Evolutionary conservation across 92 coral and sea anemone species (phyloP), one percentile per base, ranked within the genome.

Genomic region (Scolanthus callimorphus): DNA sequence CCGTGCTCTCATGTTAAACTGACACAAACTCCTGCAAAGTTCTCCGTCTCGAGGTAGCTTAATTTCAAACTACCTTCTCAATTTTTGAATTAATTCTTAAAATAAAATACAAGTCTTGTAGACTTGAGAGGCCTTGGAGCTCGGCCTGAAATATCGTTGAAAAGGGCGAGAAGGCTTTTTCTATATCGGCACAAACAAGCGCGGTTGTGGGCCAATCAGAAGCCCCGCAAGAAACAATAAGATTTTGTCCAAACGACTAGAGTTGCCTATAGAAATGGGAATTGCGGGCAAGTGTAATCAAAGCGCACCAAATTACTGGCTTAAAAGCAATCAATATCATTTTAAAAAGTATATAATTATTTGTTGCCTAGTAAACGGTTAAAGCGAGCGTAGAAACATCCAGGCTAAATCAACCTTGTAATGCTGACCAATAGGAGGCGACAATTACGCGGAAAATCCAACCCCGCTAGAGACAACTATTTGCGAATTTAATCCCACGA

Each of bases 41-140:
- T 15, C 15, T 15, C 41, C 41, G 6, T 34, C 41, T n/a, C n/a
- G n/a, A n/a, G n/a, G n/a, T n/a, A n/a, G n/a, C n/a, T n/a, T n/a
- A n/a, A n/a, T n/a, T n/a, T n/a, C n/a, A n/a, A n/a, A n/a, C n/a
- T n/a, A n/a, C n/a, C 15, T 6, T 34, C 15, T 34, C 8, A 34
- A 34, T 34, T 34, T 34, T 34, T 34, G 6, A 6, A 34, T 15
- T 34, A 15, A 34, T 15, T 34, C 41, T 34, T 34, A 15, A 6
- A 15, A 34, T 34, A 34, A 34, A 34, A 34, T 34, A 15, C 6
- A 34, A 34, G 22, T 46, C 15, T n/a, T n/a, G n/a, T n/a, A n/a
- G n/a, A n/a, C n/a, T n/a, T n/a, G n/a, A n/a, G 63, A 68, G 78
- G 78, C 59, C 65, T 58, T 0, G 27, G 57, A 52, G 57, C 39